Conservation (phyloP, 2,888 invertebrate genomes). For the Syrista parreyssii region DNA sequence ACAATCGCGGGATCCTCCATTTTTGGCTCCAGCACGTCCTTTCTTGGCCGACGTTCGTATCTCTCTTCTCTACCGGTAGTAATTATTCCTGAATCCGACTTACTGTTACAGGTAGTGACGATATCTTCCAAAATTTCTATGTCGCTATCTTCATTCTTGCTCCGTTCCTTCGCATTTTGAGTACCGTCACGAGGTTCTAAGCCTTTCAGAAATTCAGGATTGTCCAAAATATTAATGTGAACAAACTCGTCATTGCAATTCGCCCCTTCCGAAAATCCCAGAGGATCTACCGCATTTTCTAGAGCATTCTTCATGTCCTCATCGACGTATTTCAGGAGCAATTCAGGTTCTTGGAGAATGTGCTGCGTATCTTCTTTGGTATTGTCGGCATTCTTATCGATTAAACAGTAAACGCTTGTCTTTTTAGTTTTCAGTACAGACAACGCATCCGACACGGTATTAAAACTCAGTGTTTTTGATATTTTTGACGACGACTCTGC, state of each 20-base stretch:
- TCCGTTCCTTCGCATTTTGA: background rate
- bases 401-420: no score
- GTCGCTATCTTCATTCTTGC: constrained; percentile 55
- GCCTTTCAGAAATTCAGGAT: constrained; percentile 42
- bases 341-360: constrained; percentile 29
- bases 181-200: constrained; percentile 2
- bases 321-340: constrained; percentile 30
- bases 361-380: background rate
- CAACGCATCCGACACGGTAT: no score
- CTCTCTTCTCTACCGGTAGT: constrained; percentile 12
- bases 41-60: constrained; percentile 2
- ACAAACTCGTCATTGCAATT: constrained; percentile 47
- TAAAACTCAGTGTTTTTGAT: no score
- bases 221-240: constrained; percentile 52
- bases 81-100: background rate
- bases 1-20: constrained; percentile 1
- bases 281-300: constrained; percentile 33
- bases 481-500: no score
- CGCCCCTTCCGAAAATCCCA: constrained; percentile 22
- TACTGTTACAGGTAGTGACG: background rate
- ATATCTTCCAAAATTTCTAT: constrained; percentile 50
- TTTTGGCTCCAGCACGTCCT: constrained; percentile 11
- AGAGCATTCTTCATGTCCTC: constrained; percentile 21
- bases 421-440: no score
- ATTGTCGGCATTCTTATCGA: no score